Base-by-base conservation (phyloP, 2,113 vertebrate species). In the Apteryx mantelli region DNA sequence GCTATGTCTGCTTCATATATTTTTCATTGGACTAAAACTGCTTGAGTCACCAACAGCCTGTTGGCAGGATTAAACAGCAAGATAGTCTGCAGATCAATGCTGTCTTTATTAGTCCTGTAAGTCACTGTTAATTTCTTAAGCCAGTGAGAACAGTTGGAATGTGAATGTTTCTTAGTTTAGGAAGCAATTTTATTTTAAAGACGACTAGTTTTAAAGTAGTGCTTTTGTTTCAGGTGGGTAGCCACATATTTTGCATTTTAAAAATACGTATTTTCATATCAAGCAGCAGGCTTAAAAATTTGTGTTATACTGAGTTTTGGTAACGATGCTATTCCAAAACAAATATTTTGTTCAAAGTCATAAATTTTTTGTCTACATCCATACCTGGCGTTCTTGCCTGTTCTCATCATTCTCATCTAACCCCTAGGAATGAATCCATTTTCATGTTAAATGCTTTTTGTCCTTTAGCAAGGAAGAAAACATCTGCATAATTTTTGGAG, bases 341-440 rank as follows among this genome's bases (percentile, higher is more conserved):
- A 77, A 95, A 89, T 61, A 21, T 82, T 92, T 56, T 77, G 87
- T 89, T 53, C 38, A 65, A 81, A 89, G 46, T 77, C 44, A 80
- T 73, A 56, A 34, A 3, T 66, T 68, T 56, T 74, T 22, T 2
- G 10, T 89, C 68, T 89, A 2, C 58, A 66, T 73, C 89, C 64
- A 44, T 84, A 38, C 28, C 89, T 95, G 93, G 85, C 88, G 82
- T 95, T 85, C 85, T 92, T 40, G 96, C 82, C 89, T 89, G 82
- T 86, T 94, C 93, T 93, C 58, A 82, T 96, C 86, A 88, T 86
- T 96, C 56, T 89, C 78, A 61, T 91, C 76, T 83, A 90, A 86
- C 86, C 96, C 90, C 28, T 86, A 93, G 96, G 95, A 91, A 64
- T 86, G 94, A 97, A 97, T 96, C 91, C 86, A 94, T 95, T 97